phyloP scores from a whole-genome alignment of 1,140 invertebrate genomes.

The Calliphora vicina region DNA sequence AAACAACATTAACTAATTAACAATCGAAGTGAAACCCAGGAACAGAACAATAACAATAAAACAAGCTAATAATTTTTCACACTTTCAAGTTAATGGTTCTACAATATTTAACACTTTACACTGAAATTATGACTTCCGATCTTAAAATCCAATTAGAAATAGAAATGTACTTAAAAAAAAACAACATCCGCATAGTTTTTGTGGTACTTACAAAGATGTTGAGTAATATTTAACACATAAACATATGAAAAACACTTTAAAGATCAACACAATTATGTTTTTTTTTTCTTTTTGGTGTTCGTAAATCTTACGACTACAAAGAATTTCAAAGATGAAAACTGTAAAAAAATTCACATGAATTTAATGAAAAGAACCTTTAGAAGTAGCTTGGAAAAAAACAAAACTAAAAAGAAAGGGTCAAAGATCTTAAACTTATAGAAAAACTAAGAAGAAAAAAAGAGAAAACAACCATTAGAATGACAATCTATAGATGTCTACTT shows the following conservation, averaged over 20 bases:
- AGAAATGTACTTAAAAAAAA: background rate
- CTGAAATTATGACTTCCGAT: background rate
- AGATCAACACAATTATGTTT: background rate
- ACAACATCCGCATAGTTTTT: background rate
- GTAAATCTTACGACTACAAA: background rate
- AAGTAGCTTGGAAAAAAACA: background rate
- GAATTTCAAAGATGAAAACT: background rate
- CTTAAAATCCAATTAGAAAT: background rate
- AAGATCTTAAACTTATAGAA: background rate
- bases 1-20: too few relatives aligned
- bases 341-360: background rate
- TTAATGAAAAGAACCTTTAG: background rate
- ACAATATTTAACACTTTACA: background rate
- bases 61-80: background rate
- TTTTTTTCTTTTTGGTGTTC: too few relatives aligned
- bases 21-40: too few relatives aligned
- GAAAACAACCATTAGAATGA: background rate
- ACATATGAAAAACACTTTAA: background rate
- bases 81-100: background rate
- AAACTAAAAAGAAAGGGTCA: background rate
- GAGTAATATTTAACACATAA: background rate
- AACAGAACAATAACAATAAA: background rate
- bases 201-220: background rate
- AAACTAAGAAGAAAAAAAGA: background rate
- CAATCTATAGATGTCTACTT: background rate